A percentile compares a stretch with the other conserved stretches of the same genome.
phyloP scores from a whole-genome alignment of 2,797 vertebrate species.

The Choloepus didactylus region DNA sequence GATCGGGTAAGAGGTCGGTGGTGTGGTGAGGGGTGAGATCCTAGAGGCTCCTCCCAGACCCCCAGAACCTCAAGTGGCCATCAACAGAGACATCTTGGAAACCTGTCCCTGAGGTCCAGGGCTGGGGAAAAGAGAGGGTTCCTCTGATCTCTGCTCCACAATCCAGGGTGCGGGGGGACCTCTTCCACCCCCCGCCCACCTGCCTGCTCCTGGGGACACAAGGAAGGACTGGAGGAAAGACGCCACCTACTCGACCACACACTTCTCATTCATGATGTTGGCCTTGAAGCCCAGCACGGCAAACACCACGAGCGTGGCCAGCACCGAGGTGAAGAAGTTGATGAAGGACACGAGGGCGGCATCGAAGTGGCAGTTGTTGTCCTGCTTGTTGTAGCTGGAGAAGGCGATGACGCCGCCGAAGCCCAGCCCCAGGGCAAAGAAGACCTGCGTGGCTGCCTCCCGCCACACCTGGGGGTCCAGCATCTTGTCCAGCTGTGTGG shows the following conservation, averaged over 20 bases:
- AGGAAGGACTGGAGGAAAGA: not conserved
- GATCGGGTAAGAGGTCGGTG: not conserved
- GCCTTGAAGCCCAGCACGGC: constrained; percentile 98
- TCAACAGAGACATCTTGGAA: not conserved
- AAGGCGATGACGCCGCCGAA: constrained; percentile 98
- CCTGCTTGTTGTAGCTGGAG: constrained; percentile 98
- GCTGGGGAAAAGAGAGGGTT: not conserved
- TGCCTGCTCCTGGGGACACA: not conserved
- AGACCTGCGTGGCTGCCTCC: constrained; percentile 97
- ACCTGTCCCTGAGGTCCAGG: not conserved
- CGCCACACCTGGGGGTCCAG: constrained; percentile 97
- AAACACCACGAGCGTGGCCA: constrained; percentile 97
- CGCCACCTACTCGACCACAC: constrained; percentile 94
- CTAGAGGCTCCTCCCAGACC: not conserved
- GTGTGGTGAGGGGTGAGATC: not conserved
- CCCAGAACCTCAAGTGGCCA: not conserved
- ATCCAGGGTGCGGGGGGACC: not conserved
- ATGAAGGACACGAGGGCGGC: constrained; percentile 96
- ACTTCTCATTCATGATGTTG: constrained; percentile 98
- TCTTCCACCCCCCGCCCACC: not conserved
- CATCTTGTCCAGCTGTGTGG: constrained; percentile 97
- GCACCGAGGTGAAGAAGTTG: constrained; percentile 96
- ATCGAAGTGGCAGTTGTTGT: constrained; percentile 98
- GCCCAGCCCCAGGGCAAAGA: constrained; percentile 96
- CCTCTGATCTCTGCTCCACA: not conserved